phyloP scores from a whole-genome alignment of 2,888 invertebrate genomes.

The Stenotaenia linearis region DNA sequence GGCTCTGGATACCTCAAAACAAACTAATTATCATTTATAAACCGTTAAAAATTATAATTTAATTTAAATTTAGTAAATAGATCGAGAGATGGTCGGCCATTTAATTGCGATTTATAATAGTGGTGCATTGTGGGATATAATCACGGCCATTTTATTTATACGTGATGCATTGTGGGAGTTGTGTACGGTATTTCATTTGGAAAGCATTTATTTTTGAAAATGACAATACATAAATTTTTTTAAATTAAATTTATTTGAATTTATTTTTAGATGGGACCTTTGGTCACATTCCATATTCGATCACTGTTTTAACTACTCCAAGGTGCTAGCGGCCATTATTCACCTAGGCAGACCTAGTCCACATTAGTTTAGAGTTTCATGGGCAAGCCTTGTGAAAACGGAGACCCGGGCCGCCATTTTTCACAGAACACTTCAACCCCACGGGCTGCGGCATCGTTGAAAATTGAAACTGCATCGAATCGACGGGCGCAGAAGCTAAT shows the following conservation, averaged over 20 bases:
- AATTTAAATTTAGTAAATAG: too few species aligned
- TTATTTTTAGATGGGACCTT: background rate
- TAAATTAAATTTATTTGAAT: background rate
- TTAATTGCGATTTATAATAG: too few species aligned
- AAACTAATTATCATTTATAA: too few species aligned
- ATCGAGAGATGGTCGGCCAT: too few species aligned
- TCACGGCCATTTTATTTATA: too few species aligned
- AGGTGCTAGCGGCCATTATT: background rate
- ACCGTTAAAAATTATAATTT: too few species aligned
- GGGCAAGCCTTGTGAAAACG: background rate
- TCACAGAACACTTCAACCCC: background rate
- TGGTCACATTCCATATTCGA: background rate
- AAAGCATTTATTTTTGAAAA: too few species aligned
- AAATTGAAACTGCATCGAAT: background rate
- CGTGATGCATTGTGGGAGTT: too few species aligned
- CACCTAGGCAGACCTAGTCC: background rate
- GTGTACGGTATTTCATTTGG: too few species aligned
- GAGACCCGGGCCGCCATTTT: background rate
- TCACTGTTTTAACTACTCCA: background rate
- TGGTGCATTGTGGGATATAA: too few species aligned
- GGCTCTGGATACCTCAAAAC: too few species aligned
- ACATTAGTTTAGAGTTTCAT: background rate
- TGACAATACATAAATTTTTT: too few species aligned
- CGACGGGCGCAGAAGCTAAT: background rate
- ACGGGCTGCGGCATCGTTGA: background rate